Evolutionary conservation across 1,140 invertebrate species (phyloP).

Genomic region (Parapsyche elsis): DNA sequence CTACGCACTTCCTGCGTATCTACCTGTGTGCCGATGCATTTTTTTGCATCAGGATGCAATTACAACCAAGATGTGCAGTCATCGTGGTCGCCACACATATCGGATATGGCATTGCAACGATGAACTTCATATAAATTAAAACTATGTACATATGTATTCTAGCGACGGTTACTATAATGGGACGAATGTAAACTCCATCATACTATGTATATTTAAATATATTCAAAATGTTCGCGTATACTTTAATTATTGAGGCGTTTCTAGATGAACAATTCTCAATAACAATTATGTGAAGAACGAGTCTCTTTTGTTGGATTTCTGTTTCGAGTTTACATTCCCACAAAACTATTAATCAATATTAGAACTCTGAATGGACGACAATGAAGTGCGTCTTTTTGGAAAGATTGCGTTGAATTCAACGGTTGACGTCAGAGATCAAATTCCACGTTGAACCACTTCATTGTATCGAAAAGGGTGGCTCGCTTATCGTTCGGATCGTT

Average conservation of each 20-base stretch:
- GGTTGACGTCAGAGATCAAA: not conserved
- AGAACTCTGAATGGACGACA: not conserved
- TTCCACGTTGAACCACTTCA: not conserved
- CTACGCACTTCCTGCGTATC: slow-evolving; percentile 33
- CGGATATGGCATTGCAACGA: not conserved
- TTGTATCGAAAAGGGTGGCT: not conserved
- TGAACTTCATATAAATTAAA: not conserved
- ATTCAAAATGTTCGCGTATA: not conserved
- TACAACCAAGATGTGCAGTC: not conserved
- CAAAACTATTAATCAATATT: slow-evolving; percentile 37
- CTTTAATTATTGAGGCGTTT: not conserved
- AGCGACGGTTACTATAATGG: no score
- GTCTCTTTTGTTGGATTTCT: not conserved
- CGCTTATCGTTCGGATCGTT: not conserved
- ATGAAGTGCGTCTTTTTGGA: not conserved
- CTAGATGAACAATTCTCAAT: not conserved
- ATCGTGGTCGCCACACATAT: not conserved
- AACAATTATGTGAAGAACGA: not conserved
- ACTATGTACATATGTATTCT: not conserved
- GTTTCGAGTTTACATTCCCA: not conserved
- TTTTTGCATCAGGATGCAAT: slow-evolving; percentile 24
- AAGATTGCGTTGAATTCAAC: not conserved
- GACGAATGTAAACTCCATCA: not conserved
- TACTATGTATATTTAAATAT: not conserved
- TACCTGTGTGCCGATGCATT: slow-evolving; percentile 12